Evolutionary conservation across 2,888 invertebrate species (phyloP), one percentile per base, ranked within the genome.

Genomic region (Xestobium rufovillosum): DNA sequence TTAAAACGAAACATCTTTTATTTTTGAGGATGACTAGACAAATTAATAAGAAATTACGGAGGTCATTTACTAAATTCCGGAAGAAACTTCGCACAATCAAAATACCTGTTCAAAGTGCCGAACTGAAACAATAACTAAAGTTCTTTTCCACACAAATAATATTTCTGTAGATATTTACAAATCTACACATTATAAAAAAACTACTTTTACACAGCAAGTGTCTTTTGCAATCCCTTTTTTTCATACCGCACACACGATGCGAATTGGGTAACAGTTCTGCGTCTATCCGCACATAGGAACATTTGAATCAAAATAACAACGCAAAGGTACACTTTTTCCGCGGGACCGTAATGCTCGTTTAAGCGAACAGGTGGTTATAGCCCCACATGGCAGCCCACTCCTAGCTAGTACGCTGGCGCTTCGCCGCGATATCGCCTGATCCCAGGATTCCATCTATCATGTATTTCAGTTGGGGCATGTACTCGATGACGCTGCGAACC

Each of bases 391-490:
- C 49, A 37, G 56, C 54, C 73, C 73, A 74, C 55, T 75, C 74
- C 75, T 75, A 76, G 75, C 75, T 75, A 55, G 69, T 72, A 50
- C 73, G 65, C 50, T 72, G 72, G 36, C 73, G 66, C 56, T 75
- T 75, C 25, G 68, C 59, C 43, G 62, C 63, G 47, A 65, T 57
- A 54, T 59, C 50, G 41, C 59, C 69, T 6, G 72, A 71, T 38
- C 74, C 72, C 66, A 86, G 74, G n/a, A 19, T 19, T 19, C 23
- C 23, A 6, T n/a, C 23, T 19, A 19, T 19, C 82, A 88, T 87
- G 70, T 87, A 89, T 60, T 84, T 84, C 67, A 89, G 70, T 66
- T 89, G 89, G 16, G 84, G 82, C 86, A 87, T 86, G 65, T 76
- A 87, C 59, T 80, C 79, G 69, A 87, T 80, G 44, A 88, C 81